These are phyloP conservation scores for Pyrocoelia pectoralis DNA, from an alignment of 2,888 invertebrate species.

Conservation along the genomic window DNA sequence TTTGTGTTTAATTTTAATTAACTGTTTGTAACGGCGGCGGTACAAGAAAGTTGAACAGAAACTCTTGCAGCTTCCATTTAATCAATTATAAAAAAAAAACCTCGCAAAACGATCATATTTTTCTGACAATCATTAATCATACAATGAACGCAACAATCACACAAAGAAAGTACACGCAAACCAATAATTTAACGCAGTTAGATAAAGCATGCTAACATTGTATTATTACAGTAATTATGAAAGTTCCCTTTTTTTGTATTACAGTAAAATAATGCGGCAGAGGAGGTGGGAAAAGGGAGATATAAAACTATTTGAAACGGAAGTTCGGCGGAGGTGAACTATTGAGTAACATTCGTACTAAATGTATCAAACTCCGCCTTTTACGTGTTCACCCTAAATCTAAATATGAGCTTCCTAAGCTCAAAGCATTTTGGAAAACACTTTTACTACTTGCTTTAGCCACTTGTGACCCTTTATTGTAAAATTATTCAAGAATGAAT, in stretches of 20 bases:
- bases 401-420: conserved; percentile 36
- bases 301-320: conserved; percentile 25
- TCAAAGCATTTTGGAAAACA: conserved; percentile 29
- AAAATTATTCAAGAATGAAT: conserved; percentile 6
- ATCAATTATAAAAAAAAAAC: conserved; percentile 17
- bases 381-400: conserved; percentile 41
- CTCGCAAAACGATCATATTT: background rate
- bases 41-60: conserved; percentile 21
- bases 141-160: conserved; percentile 5
- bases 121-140: conserved; percentile 3
- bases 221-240: conserved; percentile 25
- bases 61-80: conserved; percentile 26
- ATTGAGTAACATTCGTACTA: conserved; percentile 32
- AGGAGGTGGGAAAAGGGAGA: background rate
- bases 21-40: conserved; percentile 9
- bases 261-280: background rate
- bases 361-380: conserved; percentile 40
- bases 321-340: conserved; percentile 27
- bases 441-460: conserved; percentile 25
- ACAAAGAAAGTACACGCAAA: conserved; percentile 20
- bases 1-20: conserved; percentile 23
- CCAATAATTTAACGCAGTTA: conserved; percentile 30
- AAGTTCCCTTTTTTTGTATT: conserved; percentile 2
- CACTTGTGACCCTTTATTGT: conserved; percentile 29
- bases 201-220: conserved; percentile 24